Evolutionary conservation across 2,888 invertebrate species (phyloP).

Genomic region (Protophormia terraenovae): DNA sequence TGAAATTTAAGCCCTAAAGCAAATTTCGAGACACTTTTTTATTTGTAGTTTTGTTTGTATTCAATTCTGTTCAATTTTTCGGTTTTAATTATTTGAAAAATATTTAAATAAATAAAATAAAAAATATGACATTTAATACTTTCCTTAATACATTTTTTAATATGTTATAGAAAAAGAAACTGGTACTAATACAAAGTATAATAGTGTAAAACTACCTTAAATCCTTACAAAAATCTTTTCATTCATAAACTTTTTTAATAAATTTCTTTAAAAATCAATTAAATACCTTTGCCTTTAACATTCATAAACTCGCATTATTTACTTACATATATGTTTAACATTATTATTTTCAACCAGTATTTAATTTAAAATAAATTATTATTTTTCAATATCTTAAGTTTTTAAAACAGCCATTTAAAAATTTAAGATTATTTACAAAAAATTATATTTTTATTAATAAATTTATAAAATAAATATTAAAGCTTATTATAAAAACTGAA

Average conservation of each 20-base stretch:
- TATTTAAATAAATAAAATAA: no score
- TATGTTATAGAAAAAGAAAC: no score
- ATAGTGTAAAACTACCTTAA: no score
- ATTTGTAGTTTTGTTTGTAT: no score
- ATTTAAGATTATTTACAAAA: slow-evolving; percentile 16
- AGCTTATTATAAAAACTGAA: not conserved
- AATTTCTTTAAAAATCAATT: not conserved
- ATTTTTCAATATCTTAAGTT: slow-evolving; percentile 10
- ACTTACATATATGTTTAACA: no score
- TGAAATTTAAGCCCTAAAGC: no score
- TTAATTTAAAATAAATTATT: not conserved
- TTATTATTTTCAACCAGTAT: not conserved
- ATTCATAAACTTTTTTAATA: not conserved
- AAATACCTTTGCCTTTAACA: slow-evolving; percentile 8
- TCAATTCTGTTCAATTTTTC: no score
- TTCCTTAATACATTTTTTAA: no score
- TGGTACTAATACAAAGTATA: no score
- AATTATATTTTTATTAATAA: not conserved
- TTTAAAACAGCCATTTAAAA: slow-evolving; percentile 64
- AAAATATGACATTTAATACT: no score
- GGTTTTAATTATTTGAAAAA: no score
- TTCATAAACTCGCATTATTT: slow-evolving; percentile 25
- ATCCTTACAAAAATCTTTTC: not conserved
- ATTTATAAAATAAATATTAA: not conserved
- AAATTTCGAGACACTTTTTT: no score